phyloP scores from a whole-genome alignment of 2,797 vertebrate species.

The Crypturellus tataupa region DNA sequence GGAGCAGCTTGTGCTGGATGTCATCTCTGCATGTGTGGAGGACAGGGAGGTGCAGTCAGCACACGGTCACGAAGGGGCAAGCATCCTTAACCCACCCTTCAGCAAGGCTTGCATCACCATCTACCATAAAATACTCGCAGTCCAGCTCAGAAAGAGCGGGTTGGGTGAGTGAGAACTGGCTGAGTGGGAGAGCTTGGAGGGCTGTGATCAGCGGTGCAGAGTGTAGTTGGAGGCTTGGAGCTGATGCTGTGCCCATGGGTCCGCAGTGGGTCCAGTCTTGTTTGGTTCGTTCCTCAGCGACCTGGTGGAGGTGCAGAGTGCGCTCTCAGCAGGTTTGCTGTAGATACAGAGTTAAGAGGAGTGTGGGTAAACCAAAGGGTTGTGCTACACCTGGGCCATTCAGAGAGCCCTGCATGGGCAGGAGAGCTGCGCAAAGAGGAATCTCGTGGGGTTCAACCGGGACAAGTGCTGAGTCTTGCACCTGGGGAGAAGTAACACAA shows the following conservation, averaged over 20 bases:
- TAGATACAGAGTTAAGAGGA: not conserved
- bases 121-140: not conserved
- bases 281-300: not conserved
- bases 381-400: not conserved
- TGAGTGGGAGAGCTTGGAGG: not conserved
- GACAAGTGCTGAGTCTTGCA: not conserved
- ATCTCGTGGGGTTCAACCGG: not conserved
- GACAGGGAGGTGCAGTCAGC: no score
- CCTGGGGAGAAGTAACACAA: not conserved
- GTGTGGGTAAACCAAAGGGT: no score
- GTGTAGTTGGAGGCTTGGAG: not conserved
- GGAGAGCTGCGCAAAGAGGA: not conserved
- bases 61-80: not conserved
- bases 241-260: no score
- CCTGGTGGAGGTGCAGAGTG: not conserved
- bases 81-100: not conserved
- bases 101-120: not conserved
- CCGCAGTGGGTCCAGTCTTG: not conserved
- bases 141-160: not conserved
- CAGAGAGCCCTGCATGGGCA: not conserved
- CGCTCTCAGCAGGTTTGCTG: not conserved
- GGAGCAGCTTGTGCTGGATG: no score
- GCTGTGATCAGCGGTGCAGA: not conserved
- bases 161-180: not conserved
- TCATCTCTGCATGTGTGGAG: no score